Evolutionary conservation across 2,888 invertebrate genomes (phyloP).

Genomic region (Notocelia uddmanniana): DNA sequence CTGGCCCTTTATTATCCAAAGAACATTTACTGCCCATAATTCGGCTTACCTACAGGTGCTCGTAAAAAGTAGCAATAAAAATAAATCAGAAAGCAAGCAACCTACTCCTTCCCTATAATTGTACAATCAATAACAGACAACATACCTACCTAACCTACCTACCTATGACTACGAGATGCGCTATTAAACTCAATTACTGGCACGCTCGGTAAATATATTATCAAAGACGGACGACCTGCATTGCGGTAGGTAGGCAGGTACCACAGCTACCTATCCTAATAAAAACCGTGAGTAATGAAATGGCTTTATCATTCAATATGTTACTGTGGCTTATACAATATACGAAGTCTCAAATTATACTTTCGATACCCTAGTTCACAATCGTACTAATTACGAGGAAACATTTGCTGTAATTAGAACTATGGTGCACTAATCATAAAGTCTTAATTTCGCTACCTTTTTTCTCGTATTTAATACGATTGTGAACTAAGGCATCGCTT

Average conservation of each 20-base stretch:
- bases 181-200: constrained; percentile 39
- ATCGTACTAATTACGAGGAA: no score
- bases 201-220: constrained; percentile 40
- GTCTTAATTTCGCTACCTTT: no score
- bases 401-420: no score
- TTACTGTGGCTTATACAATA: no score
- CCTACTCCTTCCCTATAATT: constrained; percentile 33
- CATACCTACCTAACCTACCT: no score
- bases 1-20: constrained; percentile 38
- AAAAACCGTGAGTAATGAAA: neutral
- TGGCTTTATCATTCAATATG: neutral
- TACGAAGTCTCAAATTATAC: neutral
- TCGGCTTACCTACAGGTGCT: constrained; percentile 34
- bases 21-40: constrained; percentile 41
- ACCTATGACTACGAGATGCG: constrained; percentile 23
- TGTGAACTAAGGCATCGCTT: no score
- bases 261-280: neutral
- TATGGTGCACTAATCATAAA: no score
- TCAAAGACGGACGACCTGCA: constrained; percentile 17
- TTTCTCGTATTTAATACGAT: no score
- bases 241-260: constrained; percentile 9
- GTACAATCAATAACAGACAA: constrained; percentile 35
- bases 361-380: no score
- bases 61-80: constrained; percentile 37
- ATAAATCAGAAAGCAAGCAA: constrained; percentile 32